phyloP scores from a whole-genome alignment of 2,888 invertebrate genomes.

The Hanleya hanleyi region DNA sequence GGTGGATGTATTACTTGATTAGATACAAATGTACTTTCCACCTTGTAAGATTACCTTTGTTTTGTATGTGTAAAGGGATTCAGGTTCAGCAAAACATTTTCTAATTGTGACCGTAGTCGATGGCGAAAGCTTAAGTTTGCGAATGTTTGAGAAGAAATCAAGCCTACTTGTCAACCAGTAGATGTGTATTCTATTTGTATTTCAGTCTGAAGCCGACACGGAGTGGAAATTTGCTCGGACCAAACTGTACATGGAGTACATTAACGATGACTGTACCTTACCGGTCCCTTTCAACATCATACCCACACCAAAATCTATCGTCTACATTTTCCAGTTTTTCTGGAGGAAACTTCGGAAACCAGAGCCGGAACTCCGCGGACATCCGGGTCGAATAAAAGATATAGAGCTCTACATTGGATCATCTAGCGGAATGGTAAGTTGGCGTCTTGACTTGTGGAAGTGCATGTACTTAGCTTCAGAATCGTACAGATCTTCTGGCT shows the following conservation, averaged over 20 bases:
- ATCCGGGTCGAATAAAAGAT: constrained; percentile 56
- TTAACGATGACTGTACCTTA: constrained; percentile 76
- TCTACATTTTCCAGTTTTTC: constrained; percentile 26
- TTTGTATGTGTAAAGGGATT: too few relatives aligned
- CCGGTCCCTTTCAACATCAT: constrained; percentile 72
- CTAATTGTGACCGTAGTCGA: too few relatives aligned
- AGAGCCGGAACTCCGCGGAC: constrained; percentile 36
- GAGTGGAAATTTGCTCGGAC: constrained; percentile 73
- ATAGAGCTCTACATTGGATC: constrained; percentile 47
- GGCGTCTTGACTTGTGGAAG: neutral
- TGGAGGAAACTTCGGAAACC: constrained; percentile 18
- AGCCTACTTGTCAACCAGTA: too few relatives aligned
- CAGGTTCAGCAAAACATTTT: too few relatives aligned
- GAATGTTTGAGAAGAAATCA: too few relatives aligned
- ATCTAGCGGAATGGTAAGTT: neutral
- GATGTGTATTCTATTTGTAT: too few relatives aligned
- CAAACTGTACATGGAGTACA: constrained; percentile 74
- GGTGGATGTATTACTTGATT: too few relatives aligned
- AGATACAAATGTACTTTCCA: too few relatives aligned
- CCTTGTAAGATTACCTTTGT: too few relatives aligned
- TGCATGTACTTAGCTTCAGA: too few relatives aligned
- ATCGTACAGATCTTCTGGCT: too few relatives aligned
- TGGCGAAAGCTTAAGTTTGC: too few relatives aligned
- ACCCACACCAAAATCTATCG: constrained; percentile 36
- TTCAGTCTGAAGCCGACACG: constrained; percentile 68